These are phyloP conservation scores for Hoplostethus mediterraneus DNA, from an alignment of 2,797 vertebrate genomes.

Conservation along the genomic window DNA sequence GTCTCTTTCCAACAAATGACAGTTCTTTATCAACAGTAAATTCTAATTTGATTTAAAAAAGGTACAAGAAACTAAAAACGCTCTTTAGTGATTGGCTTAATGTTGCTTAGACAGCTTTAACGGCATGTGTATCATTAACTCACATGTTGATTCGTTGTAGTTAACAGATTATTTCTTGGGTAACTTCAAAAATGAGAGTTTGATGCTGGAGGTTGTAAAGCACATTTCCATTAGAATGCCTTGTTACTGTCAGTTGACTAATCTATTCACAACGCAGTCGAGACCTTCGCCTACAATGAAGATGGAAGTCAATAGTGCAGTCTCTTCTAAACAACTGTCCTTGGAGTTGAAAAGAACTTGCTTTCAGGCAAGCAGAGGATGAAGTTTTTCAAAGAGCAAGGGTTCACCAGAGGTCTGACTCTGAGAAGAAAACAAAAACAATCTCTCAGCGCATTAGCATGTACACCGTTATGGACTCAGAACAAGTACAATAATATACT, in stretches of 20 bases:
- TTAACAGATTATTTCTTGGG: too few species aligned
- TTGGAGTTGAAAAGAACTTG: slow-evolving; percentile 10
- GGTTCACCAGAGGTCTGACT: not conserved
- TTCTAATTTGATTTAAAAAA: too few species aligned
- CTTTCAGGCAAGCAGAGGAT: not conserved
- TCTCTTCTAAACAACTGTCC: not conserved
- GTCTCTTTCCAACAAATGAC: too few species aligned
- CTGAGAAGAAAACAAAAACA: slow-evolving; percentile 3
- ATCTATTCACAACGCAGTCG: slow-evolving; percentile 6
- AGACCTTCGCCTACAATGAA: not conserved
- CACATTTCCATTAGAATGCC: not conserved
- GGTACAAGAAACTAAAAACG: too few species aligned
- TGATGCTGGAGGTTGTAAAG: not conserved
- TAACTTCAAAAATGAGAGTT: too few species aligned
- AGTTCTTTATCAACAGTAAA: too few species aligned
- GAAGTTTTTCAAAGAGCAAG: not conserved
- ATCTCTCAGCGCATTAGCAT: not conserved
- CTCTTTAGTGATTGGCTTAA: too few species aligned
- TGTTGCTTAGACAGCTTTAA: too few species aligned
- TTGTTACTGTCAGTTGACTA: not conserved
- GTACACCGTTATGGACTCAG: not conserved
- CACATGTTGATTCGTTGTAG: too few species aligned
- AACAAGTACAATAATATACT: slow-evolving; percentile 2
- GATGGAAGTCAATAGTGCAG: not conserved
- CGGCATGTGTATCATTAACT: too few species aligned